Conservation (phyloP, 2,113 vertebrate species). For the Onychorhynchus coronatus region DNA sequence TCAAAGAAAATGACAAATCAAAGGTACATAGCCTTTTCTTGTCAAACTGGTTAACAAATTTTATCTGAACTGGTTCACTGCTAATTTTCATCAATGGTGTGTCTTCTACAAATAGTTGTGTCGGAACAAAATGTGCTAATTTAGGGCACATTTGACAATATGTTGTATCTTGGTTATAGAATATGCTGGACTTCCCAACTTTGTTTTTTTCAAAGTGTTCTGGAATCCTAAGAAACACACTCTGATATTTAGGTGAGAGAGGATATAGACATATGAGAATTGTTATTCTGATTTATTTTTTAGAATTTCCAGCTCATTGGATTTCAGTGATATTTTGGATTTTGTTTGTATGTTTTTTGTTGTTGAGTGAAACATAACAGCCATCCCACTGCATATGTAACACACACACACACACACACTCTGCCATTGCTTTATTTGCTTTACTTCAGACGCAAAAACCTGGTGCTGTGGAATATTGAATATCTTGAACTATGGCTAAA, state of each 20-base stretch:
- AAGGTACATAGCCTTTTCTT: background rate
- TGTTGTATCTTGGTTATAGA: background rate
- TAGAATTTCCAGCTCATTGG: background rate
- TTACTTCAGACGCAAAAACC: background rate
- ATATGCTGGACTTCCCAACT: background rate
- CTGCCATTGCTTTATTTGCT: background rate
- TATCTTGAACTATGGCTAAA: background rate
- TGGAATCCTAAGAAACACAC: background rate
- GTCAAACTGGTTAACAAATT: background rate
- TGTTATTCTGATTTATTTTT: background rate
- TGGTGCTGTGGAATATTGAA: background rate
- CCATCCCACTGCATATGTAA: background rate
- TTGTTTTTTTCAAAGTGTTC: background rate
- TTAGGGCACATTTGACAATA: background rate
- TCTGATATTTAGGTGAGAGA: background rate
- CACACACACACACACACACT: rapidly evolving
- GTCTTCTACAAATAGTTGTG: background rate
- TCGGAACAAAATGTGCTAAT: background rate
- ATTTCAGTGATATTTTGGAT: background rate
- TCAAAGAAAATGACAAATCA: background rate
- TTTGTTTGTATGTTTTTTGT: background rate
- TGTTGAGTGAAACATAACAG: background rate
- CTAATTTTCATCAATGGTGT: background rate
- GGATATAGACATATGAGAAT: background rate
- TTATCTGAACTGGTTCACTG: background rate